These are phyloP conservation scores for Lamprotornis superbus DNA, from an alignment of 2,113 vertebrate genomes.

Conservation along the genomic window DNA sequence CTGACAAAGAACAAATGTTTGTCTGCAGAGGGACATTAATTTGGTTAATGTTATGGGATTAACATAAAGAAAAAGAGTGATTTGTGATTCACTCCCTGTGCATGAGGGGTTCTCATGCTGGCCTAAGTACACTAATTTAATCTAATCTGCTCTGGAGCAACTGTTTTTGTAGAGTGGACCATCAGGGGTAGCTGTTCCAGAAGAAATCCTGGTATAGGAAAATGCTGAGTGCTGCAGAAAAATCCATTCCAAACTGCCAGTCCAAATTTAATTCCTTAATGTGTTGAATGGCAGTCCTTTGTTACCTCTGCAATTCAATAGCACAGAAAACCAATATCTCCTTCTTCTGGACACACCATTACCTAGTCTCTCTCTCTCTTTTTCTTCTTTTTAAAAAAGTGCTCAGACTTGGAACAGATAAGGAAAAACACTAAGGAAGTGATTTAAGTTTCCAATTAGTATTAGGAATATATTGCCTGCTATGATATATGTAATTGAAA, in stretches of 20 bases:
- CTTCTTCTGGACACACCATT: not conserved
- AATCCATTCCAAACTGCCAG: not conserved
- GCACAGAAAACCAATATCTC: not conserved
- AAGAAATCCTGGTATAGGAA: not conserved
- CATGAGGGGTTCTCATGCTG: not conserved
- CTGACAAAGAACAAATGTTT: not conserved
- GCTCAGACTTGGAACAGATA: not conserved
- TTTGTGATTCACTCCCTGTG: not conserved
- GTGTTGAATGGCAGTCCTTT: not conserved
- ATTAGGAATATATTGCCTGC: not conserved
- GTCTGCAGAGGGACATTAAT: slow-evolving; percentile 7
- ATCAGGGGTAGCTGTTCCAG: slow-evolving; percentile 14
- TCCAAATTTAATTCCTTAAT: slow-evolving; percentile 47
- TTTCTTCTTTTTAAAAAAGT: not conserved
- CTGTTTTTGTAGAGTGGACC: not conserved
- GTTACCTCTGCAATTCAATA: not conserved
- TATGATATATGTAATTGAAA: slow-evolving; percentile 10
- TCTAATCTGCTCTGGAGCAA: not conserved
- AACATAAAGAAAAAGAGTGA: slow-evolving; percentile 9
- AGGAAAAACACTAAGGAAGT: not conserved
- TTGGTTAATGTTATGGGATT: slow-evolving; percentile 23
- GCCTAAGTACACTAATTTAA: not conserved
- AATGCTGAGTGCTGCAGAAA: slow-evolving; percentile 25
- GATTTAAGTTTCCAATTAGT: not conserved
- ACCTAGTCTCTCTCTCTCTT: not conserved